A percentile compares a stretch with the other conserved stretches of the same genome.
Conservation (phyloP, 2,113 vertebrate genomes). For the Dasyprocta punctata region DNA sequence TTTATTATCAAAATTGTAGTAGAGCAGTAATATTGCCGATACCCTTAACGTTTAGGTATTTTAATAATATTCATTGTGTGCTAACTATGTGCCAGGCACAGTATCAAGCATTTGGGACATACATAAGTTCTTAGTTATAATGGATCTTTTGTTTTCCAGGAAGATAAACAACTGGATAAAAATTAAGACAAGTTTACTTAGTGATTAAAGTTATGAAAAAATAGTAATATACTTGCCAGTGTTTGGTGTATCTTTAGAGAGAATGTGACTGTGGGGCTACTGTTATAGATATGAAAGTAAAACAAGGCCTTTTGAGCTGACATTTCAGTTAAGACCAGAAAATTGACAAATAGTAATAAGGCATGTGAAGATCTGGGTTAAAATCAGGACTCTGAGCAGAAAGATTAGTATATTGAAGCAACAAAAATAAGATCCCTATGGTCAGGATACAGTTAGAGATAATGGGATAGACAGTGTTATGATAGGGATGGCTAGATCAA, state of each 20-base stretch:
- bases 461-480: neutral
- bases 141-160: slow-evolving; percentile 18
- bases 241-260: neutral
- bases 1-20: neutral
- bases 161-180: neutral
- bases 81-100: neutral
- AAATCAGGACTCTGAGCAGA: neutral
- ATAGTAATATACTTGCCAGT: neutral
- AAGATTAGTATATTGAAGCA: neutral
- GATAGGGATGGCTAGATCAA: neutral
- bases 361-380: neutral
- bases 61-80: slow-evolving; percentile 28
- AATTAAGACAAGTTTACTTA: slow-evolving; percentile 15
- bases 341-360: neutral
- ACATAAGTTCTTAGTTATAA: neutral
- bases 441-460: neutral
- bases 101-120: neutral
- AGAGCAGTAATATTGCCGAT: neutral
- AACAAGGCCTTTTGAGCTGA: neutral
- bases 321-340: neutral
- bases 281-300: neutral
- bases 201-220: neutral
- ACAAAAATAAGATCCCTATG: neutral
- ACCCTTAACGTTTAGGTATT: neutral
- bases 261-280: neutral